phyloP scores from a whole-genome alignment of 2,113 vertebrate genomes.

The Rhipidura dahli region DNA sequence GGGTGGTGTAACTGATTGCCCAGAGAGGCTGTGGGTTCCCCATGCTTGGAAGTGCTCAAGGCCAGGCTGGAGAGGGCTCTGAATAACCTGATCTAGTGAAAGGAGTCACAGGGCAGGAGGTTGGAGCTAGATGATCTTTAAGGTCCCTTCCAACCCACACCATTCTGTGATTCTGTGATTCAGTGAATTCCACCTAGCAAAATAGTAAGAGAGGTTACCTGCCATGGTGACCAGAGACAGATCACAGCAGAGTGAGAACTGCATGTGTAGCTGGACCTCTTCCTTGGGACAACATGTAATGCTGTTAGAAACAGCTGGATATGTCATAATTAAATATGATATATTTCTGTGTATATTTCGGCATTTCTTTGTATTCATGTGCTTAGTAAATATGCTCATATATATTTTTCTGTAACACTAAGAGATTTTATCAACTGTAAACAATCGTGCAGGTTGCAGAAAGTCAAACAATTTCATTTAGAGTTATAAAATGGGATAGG shows the following conservation, averaged over 20 bases:
- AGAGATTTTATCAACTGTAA: not conserved
- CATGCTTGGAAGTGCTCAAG: not conserved
- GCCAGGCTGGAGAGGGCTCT: not conserved
- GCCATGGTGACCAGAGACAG: not conserved
- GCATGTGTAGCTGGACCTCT: not conserved
- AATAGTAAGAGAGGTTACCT: not conserved
- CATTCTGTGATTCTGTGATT: not conserved
- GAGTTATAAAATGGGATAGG: not conserved
- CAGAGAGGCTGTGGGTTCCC: not conserved
- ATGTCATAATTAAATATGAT: not conserved
- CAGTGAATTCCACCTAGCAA: not conserved
- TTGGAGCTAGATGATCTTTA: not conserved
- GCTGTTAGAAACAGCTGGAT: not conserved
- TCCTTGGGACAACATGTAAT: not conserved
- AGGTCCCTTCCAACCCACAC: not conserved
- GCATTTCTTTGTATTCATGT: not conserved
- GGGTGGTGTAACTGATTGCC: rapidly evolving
- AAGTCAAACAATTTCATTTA: not conserved
- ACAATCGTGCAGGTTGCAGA: not conserved
- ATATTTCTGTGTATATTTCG: not conserved
- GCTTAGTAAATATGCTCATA: not conserved
- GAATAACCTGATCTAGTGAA: not conserved
- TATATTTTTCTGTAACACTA: not conserved
- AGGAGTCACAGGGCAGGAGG: not conserved
- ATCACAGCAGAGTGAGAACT: not conserved